Percentiles rank a stretch among this genome's conserved stretches.
Evolutionary conservation across 2,888 invertebrate species (phyloP).

Genomic region (Clanis bilineata): DNA sequence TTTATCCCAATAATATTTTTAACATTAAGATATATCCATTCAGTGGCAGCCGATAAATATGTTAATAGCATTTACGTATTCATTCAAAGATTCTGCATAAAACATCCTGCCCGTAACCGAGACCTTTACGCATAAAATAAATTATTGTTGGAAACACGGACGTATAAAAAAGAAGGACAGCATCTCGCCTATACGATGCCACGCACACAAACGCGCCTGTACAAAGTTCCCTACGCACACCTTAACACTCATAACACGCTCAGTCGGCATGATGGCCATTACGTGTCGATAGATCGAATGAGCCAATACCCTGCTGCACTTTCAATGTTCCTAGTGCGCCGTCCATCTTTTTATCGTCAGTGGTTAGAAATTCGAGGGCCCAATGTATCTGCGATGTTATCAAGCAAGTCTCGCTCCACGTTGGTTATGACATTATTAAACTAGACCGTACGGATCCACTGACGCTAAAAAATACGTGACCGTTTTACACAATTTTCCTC

Average conservation of each 20-base stretch:
- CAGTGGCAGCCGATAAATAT: slow-evolving; percentile 36
- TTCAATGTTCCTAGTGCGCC: no score
- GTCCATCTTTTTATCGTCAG: no score
- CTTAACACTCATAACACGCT: no score
- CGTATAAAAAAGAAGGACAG: no score
- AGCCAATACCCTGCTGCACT: no score
- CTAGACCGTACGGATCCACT: slow-evolving; percentile 57
- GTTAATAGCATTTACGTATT: slow-evolving; percentile 50
- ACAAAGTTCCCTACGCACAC: no score
- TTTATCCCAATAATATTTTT: not conserved
- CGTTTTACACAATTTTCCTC: slow-evolving; percentile 68
- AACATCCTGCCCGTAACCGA: slow-evolving; percentile 54
- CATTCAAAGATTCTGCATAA: slow-evolving; percentile 56
- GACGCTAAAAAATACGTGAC: slow-evolving; percentile 78
- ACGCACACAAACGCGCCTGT: no score
- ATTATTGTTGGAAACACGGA: slow-evolving; percentile 64
- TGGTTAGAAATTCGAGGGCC: slow-evolving; percentile 57
- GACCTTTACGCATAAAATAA: slow-evolving; percentile 67
- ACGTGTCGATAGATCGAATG: no score
- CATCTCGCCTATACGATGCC: no score
- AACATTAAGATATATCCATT: slow-evolving; percentile 4
- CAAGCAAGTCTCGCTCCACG: slow-evolving; percentile 45
- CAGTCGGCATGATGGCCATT: no score
- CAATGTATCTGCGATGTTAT: slow-evolving; percentile 69
- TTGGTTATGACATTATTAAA: slow-evolving; percentile 78